Base-by-base conservation (phyloP, 2,888 invertebrate species). In the Bruchidius siliquastri region DNA sequence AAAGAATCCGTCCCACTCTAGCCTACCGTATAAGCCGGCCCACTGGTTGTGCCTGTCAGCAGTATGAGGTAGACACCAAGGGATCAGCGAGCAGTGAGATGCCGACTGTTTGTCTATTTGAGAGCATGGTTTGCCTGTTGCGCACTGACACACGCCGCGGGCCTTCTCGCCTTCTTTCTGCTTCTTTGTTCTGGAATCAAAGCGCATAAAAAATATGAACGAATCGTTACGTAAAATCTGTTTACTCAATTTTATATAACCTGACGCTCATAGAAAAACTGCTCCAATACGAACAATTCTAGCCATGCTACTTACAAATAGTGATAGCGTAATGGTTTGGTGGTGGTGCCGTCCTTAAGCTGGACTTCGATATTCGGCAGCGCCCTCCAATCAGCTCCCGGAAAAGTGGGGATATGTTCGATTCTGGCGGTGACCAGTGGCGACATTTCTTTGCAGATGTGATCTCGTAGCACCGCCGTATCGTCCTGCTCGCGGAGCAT, bases 21-120 rank as follows among this genome's bases (percentile, higher is more conserved):
- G 85, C 49, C 96, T 90, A 2, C 92, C 96, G 82, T 95, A 96
- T 66, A 96, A 89, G 0, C 95, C 96, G 0, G 94, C 91, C 96
- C 96, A 96, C 87, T 96, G 89, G 86, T 94, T 94, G 86, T 96
- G 94, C 21, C 95, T 86, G 87, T 95, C 94, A 71, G 91, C 94
- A 0, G 96, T 96, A 85, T 96, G 96, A 13, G 95, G 95, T 79
- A 96, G 88, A 83, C 95, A 95, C 96, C 96, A 96, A 0, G 96
- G 96, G 72, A 96, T 93, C 76, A 96, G 87, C 1, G 49, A 49
- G 18, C 49, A 13, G 49, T 18, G 8, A 3, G 96, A 96, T 86
- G 94, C 92, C 84, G 91, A 92, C 87, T 96, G 96, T 75, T 92
- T 90, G 86, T 93, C 94, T 76, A 88, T 85, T 0, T 92, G 89